phyloP scores from a whole-genome alignment of 2,797 vertebrate genomes.

The Aulostomus chinensis region DNA sequence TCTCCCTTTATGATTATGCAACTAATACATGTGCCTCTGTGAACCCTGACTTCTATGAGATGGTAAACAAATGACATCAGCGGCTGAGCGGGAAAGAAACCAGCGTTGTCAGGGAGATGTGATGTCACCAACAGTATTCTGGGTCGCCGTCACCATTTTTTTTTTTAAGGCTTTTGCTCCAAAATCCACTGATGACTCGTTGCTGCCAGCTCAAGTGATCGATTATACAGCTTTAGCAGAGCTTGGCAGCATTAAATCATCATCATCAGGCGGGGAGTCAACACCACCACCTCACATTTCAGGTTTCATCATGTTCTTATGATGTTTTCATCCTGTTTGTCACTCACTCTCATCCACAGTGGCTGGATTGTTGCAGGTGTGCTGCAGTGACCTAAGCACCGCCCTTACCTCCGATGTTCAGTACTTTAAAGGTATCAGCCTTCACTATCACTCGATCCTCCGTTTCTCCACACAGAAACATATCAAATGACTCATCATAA shows the following conservation, averaged over 20 bases:
- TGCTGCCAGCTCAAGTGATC: conserved; percentile 38
- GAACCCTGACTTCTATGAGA: conserved; percentile 52
- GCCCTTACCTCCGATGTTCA: conserved; percentile 92
- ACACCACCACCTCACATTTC: background rate
- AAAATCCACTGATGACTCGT: conserved; percentile 62
- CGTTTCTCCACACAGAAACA: background rate
- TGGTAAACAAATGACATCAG: conserved; percentile 73
- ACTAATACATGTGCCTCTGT: conserved; percentile 32
- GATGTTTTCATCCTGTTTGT: conserved; percentile 8
- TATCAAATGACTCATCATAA: too few relatives aligned
- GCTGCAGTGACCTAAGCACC: conserved; percentile 85
- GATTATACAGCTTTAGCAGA: conserved; percentile 28
- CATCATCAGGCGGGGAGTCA: conserved; percentile 9
- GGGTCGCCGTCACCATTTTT: conserved; percentile 49
- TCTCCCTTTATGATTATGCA: conserved; percentile 41
- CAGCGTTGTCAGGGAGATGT: conserved; percentile 60
- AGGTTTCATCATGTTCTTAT: conserved; percentile 1
- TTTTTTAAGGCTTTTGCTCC: conserved; percentile 50
- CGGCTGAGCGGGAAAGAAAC: conserved; percentile 34
- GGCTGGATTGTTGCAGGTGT: conserved; percentile 90
- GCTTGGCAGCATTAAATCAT: too few relatives aligned
- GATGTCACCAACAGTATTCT: conserved; percentile 43
- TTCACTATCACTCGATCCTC: background rate
- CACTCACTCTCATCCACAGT: conserved; percentile 59
- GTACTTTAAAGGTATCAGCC: conserved; percentile 89